Base-by-base conservation (phyloP, 2,888 invertebrate genomes). In the Deroplatys truncata region DNA sequence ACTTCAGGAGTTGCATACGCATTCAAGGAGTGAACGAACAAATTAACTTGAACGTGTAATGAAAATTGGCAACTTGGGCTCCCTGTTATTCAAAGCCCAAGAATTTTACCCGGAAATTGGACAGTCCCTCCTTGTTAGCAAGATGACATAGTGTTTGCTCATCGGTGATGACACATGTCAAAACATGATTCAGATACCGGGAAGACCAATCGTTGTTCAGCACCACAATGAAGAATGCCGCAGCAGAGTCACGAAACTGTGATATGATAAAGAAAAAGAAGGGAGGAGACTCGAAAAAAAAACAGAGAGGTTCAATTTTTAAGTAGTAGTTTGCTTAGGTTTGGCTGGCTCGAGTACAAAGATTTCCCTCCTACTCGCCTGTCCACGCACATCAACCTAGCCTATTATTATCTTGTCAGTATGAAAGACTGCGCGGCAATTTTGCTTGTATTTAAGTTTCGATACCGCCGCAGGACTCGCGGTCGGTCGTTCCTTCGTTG, bases 351-450 rank as follows among this genome's bases (percentile, higher is more conserved):
- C 28, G 83, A 29, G 87, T 28, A 87, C 87, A 83, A 31, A 86
- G 87, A 25, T 25, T 83, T 29, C 89, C 89, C 89, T 88, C 88
- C 88, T 85, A 88, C 84, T 84, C 89, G 89, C 85, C 89, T 85
- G 89, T 89, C 82, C 86, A 86, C 83, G 83, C 89, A 87, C 86
- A 86, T 86, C 89, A 89, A 72, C 83, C 82, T 89, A 87, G 89
- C 86, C 88, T 88, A 88, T 88, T 85, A 90, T 90, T 90, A 90
- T 88, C 88, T 85, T 90, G 90, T 90, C 90, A 89, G 89, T 82
- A 85, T 82, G 85, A 85, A 83, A 84, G 89, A 89, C 84, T 84
- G 84, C 88, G 88, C 88, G 90, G 88, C 90, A 72, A 86, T 88
- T 88, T 85, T 88, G 84, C 85, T 88, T 90, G 88, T 90, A 90